Evolutionary conservation across 2,888 invertebrate species (phyloP).

Genomic region (Amphiduros pacificus): DNA sequence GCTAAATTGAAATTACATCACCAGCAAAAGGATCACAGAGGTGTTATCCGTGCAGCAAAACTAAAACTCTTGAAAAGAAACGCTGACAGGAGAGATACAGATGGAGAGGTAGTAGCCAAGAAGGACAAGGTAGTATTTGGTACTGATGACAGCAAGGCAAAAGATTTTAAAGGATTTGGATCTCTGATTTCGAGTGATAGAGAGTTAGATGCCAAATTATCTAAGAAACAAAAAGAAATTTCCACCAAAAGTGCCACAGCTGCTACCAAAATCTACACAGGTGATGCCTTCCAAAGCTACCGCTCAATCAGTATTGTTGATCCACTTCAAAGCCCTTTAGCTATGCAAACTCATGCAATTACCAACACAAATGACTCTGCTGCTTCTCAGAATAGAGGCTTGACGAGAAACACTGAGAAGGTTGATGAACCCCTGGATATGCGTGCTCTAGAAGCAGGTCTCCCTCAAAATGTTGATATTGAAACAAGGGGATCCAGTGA

Average conservation of each 20-base stretch:
- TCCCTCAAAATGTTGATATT: not conserved
- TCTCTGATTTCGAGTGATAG: not conserved
- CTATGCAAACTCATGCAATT: not conserved
- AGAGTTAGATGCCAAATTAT: not conserved
- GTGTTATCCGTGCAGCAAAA: slow-evolving; percentile 41
- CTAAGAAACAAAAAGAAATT: not conserved
- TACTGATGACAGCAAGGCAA: not conserved
- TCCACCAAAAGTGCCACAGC: not conserved
- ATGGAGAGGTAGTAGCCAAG: not conserved
- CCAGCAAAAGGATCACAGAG: slow-evolving; percentile 43
- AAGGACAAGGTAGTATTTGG: slow-evolving; percentile 1
- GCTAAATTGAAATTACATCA: slow-evolving; percentile 44
- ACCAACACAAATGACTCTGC: not conserved
- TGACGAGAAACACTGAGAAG: no score
- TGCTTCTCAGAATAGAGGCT: no score
- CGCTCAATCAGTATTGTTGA: slow-evolving; percentile 1
- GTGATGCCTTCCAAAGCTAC: not conserved
- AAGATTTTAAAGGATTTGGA: not conserved
- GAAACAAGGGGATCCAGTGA: not conserved
- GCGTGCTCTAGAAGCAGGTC: not conserved
- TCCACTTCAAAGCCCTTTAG: not conserved
- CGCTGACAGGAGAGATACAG: not conserved
- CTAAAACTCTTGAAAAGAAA: slow-evolving; percentile 30
- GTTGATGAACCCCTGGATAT: not conserved
- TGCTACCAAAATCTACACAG: not conserved